phyloP scores from a whole-genome alignment of 2,888 invertebrate genomes.

The Lordiphosa fenestrarum region DNA sequence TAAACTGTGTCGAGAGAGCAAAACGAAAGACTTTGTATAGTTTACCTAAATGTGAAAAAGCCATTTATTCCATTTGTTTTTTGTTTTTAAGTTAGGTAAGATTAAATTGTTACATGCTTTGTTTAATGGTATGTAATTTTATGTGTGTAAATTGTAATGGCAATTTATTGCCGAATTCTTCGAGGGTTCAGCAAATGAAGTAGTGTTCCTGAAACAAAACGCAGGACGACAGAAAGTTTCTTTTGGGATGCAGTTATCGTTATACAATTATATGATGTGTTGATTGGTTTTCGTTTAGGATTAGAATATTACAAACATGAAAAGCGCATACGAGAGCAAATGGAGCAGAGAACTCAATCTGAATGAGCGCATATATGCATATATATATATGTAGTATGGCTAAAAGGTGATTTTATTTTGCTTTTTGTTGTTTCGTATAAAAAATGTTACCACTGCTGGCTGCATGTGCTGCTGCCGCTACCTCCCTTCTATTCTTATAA shows the following conservation, averaged over 20 bases:
- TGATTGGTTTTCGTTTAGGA: constrained; percentile 22
- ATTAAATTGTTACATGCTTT: constrained; percentile 18
- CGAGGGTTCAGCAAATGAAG: constrained; percentile 20
- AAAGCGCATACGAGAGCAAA: constrained; percentile 57
- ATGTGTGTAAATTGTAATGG: constrained; percentile 36
- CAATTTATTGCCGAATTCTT: constrained; percentile 35
- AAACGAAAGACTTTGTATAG: constrained; percentile 1
- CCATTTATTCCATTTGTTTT: constrained; percentile 41
- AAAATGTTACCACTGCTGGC: constrained; percentile 20
- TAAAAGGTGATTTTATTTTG: constrained; percentile 45
- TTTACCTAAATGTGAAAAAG: constrained; percentile 4
- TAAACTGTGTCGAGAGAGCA: constrained; percentile 5
- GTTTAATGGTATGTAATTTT: constrained; percentile 5
- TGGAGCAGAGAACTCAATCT: constrained; percentile 30
- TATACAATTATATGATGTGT: constrained; percentile 17
- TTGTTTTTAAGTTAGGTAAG: constrained; percentile 30
- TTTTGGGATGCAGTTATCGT: neutral
- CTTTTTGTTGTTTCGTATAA: constrained; percentile 26
- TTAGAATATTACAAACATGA: constrained; percentile 61
- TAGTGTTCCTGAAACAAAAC: constrained; percentile 17
- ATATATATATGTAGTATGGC: constrained; percentile 42
- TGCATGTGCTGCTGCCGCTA: constrained; percentile 7
- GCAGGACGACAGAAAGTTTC: constrained; percentile 8
- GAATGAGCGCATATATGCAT: constrained; percentile 24
- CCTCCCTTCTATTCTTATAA: constrained; percentile 54